Conservation (phyloP, 2,888 invertebrate species). For the Philhelius pedissequus region DNA sequence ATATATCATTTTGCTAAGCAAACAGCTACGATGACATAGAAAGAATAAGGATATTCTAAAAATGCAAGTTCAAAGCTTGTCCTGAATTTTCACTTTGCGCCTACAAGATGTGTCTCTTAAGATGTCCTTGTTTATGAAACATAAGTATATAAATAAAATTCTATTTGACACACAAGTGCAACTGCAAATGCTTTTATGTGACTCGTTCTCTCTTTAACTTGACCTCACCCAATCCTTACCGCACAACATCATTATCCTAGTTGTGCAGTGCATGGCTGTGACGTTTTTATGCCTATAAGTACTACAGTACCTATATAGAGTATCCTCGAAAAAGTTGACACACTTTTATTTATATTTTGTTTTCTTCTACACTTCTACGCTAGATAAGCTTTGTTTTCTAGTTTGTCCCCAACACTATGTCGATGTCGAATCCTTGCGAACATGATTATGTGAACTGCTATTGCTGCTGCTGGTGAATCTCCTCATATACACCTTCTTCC, state of each 20-base stretch:
- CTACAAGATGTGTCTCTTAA: background rate
- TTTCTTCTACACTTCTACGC: background rate
- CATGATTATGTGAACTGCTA: background rate
- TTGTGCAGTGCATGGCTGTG: background rate
- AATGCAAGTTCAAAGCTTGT: conserved; percentile 16
- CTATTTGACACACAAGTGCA: conserved; percentile 3
- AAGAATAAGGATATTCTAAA: background rate
- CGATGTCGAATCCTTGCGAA: conserved; percentile 33
- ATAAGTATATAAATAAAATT: background rate
- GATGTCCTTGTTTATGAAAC: background rate
- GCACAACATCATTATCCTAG: conserved; percentile 18
- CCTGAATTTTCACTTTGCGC: background rate
- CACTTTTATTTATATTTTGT: conserved; percentile 12
- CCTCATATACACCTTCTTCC: background rate
- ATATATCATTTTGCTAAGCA: too few species aligned
- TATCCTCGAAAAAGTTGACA: conserved; percentile 35
- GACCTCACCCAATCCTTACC: conserved; percentile 4
- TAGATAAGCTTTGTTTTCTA: conserved; percentile 35
- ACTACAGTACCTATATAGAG: background rate
- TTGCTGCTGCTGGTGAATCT: background rate
- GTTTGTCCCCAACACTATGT: conserved; percentile 13
- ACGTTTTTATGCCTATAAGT: background rate
- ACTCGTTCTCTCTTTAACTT: conserved; percentile 4
- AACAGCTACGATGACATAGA: background rate
- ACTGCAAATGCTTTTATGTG: background rate